These are phyloP conservation scores for Nomada lathburiana DNA, from an alignment of 2,888 invertebrate genomes.

Conservation along the genomic window DNA sequence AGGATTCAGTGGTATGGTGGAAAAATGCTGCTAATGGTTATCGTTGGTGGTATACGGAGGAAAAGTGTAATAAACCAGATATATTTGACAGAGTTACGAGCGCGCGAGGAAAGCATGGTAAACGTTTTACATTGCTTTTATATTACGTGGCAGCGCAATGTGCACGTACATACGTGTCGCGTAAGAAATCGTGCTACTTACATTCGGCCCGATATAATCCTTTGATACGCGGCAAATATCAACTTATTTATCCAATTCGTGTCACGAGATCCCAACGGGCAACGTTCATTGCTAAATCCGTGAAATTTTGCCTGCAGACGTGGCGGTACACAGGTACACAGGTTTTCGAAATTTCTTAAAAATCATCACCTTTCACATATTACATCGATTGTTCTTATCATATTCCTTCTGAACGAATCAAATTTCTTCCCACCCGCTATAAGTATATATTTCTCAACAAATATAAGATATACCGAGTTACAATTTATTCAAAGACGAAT, in stretches of 20 bases:
- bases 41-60: slow-evolving; percentile 28
- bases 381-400: no score
- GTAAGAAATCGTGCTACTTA: slow-evolving; percentile 41
- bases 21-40: slow-evolving; percentile 47
- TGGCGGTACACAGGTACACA: no score
- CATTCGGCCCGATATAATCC: slow-evolving; percentile 5
- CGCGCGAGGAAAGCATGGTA: slow-evolving; percentile 23
- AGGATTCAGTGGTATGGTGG: background rate
- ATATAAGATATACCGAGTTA: background rate
- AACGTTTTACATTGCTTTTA: slow-evolving; percentile 32
- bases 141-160: background rate
- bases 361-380: no score
- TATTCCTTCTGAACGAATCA: background rate
- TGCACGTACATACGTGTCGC: slow-evolving; percentile 6
- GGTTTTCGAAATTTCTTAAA: no score
- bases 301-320: slow-evolving; percentile 2
- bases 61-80: slow-evolving; percentile 47
- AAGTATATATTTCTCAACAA: no score
- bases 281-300: background rate
- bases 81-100: slow-evolving; percentile 56
- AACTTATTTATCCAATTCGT: background rate
- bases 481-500: slow-evolving; percentile 3
- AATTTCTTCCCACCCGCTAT: no score
- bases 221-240: slow-evolving; percentile 19
- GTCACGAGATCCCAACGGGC: background rate